A percentile compares a stretch with the other conserved stretches of the same genome.
Evolutionary conservation across 1,140 invertebrate species (phyloP).

Genomic region (Procambarus virginalis): DNA sequence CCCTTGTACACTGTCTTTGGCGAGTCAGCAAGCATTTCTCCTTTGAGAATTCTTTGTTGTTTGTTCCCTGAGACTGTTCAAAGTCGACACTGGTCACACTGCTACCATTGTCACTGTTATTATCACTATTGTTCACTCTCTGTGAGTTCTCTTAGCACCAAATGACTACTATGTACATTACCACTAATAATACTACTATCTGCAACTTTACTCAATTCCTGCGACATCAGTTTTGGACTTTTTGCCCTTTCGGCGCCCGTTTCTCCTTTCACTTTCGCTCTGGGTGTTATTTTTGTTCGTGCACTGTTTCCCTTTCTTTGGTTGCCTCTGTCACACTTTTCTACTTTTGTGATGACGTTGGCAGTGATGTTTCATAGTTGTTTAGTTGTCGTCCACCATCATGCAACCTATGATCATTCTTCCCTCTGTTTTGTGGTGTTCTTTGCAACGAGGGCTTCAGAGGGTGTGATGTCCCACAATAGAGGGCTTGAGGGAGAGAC

Average conservation of each 20-base stretch:
- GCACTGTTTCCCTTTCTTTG: not conserved
- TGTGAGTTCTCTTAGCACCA: not conserved
- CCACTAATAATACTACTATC: not conserved
- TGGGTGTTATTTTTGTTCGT: not conserved
- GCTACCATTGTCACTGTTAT: not conserved
- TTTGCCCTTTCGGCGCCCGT: not conserved
- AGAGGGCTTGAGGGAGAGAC: constrained; percentile 86
- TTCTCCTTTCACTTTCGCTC: not conserved
- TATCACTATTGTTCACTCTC: constrained; percentile 14
- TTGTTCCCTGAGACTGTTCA: constrained; percentile 9
- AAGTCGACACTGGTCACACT: not conserved
- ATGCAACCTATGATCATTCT: not conserved
- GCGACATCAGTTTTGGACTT: not conserved
- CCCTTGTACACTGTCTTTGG: constrained; percentile 17
- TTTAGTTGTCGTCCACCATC: not conserved
- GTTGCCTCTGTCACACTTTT: not conserved
- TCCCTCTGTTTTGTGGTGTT: not conserved
- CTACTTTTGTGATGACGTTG: not conserved
- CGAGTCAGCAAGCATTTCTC: constrained; percentile 62
- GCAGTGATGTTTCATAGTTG: not conserved
- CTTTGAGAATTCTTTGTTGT: not conserved
- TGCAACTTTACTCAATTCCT: not conserved
- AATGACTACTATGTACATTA: not conserved
- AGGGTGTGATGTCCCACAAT: constrained; percentile 81
- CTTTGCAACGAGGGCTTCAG: constrained; percentile 73